Evolutionary conservation across 2,888 invertebrate genomes (phyloP).

Genomic region (Nycteola revayana): DNA sequence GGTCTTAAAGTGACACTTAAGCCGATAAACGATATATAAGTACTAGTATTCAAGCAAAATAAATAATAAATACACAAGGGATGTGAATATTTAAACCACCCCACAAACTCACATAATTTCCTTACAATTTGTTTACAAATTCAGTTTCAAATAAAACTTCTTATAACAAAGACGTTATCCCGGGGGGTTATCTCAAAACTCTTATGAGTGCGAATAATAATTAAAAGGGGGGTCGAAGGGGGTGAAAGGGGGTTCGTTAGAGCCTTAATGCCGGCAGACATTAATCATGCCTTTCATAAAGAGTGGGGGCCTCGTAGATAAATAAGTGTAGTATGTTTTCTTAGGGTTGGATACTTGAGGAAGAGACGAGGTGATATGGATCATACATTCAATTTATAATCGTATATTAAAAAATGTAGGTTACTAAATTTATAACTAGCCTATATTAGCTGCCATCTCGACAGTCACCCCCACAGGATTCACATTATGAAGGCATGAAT

Average conservation of each 20-base stretch:
- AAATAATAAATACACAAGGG: too few species aligned
- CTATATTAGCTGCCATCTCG: too few species aligned
- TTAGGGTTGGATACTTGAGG: constrained; percentile 78
- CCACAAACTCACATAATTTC: too few species aligned
- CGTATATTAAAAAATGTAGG: too few species aligned
- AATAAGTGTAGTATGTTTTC: constrained; percentile 82
- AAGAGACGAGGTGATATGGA: constrained; percentile 45
- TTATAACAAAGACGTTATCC: constrained; percentile 35
- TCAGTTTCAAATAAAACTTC: constrained; percentile 37
- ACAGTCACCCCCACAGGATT: too few species aligned
- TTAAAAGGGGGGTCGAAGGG: constrained; percentile 52
- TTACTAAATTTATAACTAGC: too few species aligned
- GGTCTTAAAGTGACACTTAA: too few species aligned
- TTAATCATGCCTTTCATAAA: constrained; percentile 83
- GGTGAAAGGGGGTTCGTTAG: constrained; percentile 65
- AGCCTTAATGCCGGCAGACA: constrained; percentile 79
- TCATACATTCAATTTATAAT: constrained; percentile 21
- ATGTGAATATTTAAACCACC: too few species aligned
- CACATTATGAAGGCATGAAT: too few species aligned
- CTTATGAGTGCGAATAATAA: constrained; percentile 80
- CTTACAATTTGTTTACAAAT: too few species aligned
- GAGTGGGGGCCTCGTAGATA: constrained; percentile 78
- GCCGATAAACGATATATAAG: too few species aligned
- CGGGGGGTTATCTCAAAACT: constrained; percentile 58
- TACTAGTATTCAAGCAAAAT: too few species aligned